Conservation (phyloP, 2,888 invertebrate genomes). For the Therioaphis trifolii region DNA sequence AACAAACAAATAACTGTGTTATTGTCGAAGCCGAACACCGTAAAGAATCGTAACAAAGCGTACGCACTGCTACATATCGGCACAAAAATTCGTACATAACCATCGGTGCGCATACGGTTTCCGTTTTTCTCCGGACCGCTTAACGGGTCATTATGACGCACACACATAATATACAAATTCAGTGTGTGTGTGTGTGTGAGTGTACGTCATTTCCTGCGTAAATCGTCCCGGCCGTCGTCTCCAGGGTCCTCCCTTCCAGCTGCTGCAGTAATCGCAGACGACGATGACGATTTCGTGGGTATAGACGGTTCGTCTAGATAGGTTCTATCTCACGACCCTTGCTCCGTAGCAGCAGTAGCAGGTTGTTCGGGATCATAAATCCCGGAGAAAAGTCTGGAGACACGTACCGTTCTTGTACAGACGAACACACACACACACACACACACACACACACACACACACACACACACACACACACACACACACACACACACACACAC, state of each 20-base stretch:
- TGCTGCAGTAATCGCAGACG: too few species aligned
- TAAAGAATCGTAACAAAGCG: too few species aligned
- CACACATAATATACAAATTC: background rate
- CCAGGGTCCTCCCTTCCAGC: conserved; percentile 33
- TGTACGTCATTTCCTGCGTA: conserved; percentile 37
- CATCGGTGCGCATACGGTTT: background rate
- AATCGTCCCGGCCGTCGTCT: background rate
- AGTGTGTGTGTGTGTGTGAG: background rate
- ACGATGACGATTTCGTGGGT: background rate
- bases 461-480: too few species aligned
- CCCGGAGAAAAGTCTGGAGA: conserved; percentile 39
- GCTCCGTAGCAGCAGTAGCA: background rate
- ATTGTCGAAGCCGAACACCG: too few species aligned
- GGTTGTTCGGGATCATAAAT: conserved; percentile 53
- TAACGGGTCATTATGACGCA: conserved; percentile 10
- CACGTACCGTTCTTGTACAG: background rate
- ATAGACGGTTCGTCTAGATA: too few species aligned
- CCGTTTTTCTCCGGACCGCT: background rate
- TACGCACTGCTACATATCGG: too few species aligned
- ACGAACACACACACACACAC: background rate
- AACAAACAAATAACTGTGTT: too few species aligned
- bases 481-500: too few species aligned
- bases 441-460: too few species aligned
- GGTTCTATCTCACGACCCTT: conserved; percentile 47
- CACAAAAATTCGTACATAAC: too few species aligned